A percentile compares a stretch with the other conserved stretches of the same genome.
phyloP scores from a whole-genome alignment of 53 echinoderm and acorn worm genomes.

The Echinometra lucunter region DNA sequence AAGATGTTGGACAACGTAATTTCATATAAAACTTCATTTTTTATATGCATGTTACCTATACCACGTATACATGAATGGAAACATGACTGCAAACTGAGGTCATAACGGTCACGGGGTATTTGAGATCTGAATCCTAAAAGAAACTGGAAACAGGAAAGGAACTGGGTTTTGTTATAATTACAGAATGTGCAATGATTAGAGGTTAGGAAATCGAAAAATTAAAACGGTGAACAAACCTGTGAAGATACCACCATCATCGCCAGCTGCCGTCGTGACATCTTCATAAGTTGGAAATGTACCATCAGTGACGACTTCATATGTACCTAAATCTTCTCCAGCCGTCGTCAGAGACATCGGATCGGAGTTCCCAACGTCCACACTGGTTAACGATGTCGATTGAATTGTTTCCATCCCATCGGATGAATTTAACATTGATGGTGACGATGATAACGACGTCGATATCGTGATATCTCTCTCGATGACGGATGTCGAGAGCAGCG shows the following conservation, averaged over 20 bases:
- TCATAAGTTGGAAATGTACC: neutral
- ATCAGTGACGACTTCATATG: neutral
- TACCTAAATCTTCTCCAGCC: neutral
- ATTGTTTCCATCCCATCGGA: constrained; percentile 30
- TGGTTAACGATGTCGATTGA: neutral
- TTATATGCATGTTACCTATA: no score
- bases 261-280: neutral
- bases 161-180: no score
- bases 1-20: neutral
- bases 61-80: no score
- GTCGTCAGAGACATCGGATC: constrained; percentile 24
- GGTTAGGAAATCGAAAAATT: neutral
- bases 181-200: neutral
- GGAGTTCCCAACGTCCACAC: neutral
- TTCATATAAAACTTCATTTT: no score
- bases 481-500: neutral
- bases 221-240: neutral
- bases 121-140: neutral
- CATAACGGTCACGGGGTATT: neutral
- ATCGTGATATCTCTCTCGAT: neutral
- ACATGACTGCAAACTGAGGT: neutral
- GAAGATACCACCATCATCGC: constrained; percentile 34
- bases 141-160: neutral
- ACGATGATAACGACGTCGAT: neutral
- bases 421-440: neutral